Evolutionary conservation across 2,888 invertebrate genomes (phyloP).

Genomic region (Xestia rhomboidea): DNA sequence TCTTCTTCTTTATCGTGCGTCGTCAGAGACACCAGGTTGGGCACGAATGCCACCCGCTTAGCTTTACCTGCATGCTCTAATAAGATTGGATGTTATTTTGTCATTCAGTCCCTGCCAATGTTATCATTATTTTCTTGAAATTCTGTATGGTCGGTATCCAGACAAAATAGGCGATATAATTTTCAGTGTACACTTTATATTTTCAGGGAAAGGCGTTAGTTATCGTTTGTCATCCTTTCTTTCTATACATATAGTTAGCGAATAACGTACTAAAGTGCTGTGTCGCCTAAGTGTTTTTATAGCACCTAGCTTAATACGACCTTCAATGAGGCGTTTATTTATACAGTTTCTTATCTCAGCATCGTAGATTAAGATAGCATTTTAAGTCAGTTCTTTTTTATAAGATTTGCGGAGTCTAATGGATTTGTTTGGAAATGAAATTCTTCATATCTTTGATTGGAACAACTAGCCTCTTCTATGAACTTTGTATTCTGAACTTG

Average conservation of each 20-base stretch:
- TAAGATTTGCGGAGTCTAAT: background rate
- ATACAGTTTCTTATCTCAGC: conserved; percentile 4
- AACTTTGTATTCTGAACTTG: background rate
- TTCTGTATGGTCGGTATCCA: too few relatives aligned
- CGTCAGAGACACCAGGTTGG: too few relatives aligned
- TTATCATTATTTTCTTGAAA: background rate
- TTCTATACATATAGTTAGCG: conserved; percentile 3
- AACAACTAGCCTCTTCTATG: background rate
- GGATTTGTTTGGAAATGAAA: background rate
- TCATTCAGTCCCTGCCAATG: background rate
- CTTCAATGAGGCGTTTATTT: conserved; percentile 26
- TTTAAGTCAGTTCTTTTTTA: background rate
- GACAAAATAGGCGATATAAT: background rate
- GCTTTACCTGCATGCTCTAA: background rate
- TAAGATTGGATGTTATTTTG: background rate
- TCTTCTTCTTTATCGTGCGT: too few relatives aligned
- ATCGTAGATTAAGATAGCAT: background rate
- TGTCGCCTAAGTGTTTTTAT: conserved; percentile 17
- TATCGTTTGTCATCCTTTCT: conserved; percentile 17
- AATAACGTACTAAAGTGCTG: conserved; percentile 19
- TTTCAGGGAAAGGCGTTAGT: conserved; percentile 1
- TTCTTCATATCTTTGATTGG: background rate
- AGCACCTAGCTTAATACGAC: conserved; percentile 13
- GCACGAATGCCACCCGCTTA: too few relatives aligned
- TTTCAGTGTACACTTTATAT: background rate